Conservation (phyloP, 2,113 vertebrate genomes). For the Tachysurus vachellii region DNA sequence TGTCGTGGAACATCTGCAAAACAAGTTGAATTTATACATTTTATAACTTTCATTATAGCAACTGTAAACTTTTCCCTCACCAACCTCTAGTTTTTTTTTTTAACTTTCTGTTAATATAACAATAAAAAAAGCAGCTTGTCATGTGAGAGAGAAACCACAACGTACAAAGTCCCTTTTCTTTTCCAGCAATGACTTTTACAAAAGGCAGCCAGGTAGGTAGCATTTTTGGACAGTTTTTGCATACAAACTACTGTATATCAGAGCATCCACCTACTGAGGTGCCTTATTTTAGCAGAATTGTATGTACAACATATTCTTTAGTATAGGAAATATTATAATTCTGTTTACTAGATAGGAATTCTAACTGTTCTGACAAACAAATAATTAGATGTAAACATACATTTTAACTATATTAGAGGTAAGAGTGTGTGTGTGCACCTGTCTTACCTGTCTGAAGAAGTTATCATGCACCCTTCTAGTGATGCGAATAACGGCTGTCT, state of each 20-base stretch:
- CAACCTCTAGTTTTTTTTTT: not conserved
- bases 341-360: not conserved
- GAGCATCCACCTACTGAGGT: not conserved
- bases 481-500: conserved; percentile 72
- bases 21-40: not conserved
- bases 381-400: not conserved
- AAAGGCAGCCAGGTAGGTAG: not conserved
- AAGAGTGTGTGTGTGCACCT: not conserved
- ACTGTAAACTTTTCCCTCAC: conserved; percentile 2
- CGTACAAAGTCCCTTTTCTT: not conserved
- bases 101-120: not conserved
- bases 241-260: not conserved
- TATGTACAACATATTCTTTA: not conserved
- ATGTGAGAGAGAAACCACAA: not conserved
- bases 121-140: not conserved
- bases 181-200: not conserved
- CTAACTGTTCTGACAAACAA: not conserved
- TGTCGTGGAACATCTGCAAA: not conserved
- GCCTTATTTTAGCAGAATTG: not conserved
- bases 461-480: conserved; percentile 82
- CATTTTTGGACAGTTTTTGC: not conserved
- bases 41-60: not conserved
- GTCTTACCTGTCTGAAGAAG: conserved; percentile 86
- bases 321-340: not conserved
- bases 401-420: not conserved